Percentiles rank a stretch among this genome's conserved stretches.
These are phyloP conservation scores for Saimiri boliviensis DNA, from an alignment of 2,113 vertebrate species.

Conservation along the genomic window DNA sequence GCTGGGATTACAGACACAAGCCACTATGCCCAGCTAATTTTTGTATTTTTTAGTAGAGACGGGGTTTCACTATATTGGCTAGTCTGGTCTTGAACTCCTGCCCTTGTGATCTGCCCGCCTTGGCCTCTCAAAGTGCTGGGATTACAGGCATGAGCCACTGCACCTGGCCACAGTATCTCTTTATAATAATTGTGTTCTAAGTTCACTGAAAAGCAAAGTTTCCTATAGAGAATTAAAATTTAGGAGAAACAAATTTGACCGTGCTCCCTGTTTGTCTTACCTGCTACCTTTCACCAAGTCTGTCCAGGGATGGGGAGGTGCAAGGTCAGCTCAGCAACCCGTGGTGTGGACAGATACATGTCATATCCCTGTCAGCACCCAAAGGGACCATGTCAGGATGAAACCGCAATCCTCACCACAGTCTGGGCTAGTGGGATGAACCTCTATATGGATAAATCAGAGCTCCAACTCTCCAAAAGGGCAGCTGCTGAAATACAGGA, in stretches of 20 bases:
- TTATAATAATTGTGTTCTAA: not conserved
- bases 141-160: too few relatives aligned
- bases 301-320: not conserved
- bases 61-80: too few relatives aligned
- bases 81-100: too few relatives aligned
- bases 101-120: too few relatives aligned
- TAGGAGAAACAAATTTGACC: not conserved
- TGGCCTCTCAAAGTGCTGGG: too few relatives aligned
- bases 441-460: not conserved
- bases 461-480: not conserved
- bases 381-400: not conserved
- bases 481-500: not conserved
- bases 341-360: accelerated
- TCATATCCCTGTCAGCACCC: not conserved
- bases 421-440: not conserved
- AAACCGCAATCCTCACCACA: not conserved
- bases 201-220: not conserved
- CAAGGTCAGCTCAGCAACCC: not conserved
- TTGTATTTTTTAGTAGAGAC: too few relatives aligned
- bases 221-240: not conserved
- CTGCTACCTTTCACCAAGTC: not conserved
- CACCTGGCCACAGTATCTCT: not conserved
- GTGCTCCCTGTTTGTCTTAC: not conserved
- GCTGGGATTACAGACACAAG: too few relatives aligned
- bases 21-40: too few relatives aligned